phyloP scores from a whole-genome alignment of 2,888 invertebrate species.

The Euclidia mi region DNA sequence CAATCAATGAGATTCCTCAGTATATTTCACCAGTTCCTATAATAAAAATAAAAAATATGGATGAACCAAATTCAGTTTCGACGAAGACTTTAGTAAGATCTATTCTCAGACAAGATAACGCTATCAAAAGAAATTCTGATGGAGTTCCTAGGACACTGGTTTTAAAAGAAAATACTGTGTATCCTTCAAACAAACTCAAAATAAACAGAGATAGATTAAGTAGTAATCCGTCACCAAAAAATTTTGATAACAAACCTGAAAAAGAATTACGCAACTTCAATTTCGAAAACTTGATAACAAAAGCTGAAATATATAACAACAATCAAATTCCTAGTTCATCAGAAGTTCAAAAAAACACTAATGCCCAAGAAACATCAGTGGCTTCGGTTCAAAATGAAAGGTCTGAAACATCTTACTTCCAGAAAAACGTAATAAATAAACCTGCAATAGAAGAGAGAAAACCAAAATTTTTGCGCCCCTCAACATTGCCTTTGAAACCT shows the following conservation, averaged over 20 bases:
- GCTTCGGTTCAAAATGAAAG: constrained; percentile 74
- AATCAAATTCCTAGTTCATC: constrained; percentile 82
- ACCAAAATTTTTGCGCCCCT: constrained; percentile 94
- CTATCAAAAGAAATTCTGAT: constrained; percentile 76
- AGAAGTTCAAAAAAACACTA: constrained; percentile 81
- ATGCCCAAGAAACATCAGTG: constrained; percentile 68
- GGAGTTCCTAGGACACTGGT: constrained; percentile 73
- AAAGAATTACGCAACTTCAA: constrained; percentile 82
- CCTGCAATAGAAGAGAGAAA: constrained; percentile 79
- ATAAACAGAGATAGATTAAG: constrained; percentile 65
- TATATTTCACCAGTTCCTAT: constrained; percentile 71
- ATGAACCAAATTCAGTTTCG: constrained; percentile 67
- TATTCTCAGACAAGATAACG: constrained; percentile 68
- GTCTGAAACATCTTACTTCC: constrained; percentile 86
- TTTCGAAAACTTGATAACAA: constrained; percentile 88
- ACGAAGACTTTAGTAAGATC: constrained; percentile 60
- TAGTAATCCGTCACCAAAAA: constrained; percentile 59
- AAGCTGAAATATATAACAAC: constrained; percentile 86
- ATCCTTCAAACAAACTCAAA: constrained; percentile 67
- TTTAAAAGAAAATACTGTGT: constrained; percentile 76
- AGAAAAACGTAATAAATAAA: constrained; percentile 77
- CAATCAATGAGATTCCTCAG: constrained; percentile 63
- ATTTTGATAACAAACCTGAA: constrained; percentile 69
- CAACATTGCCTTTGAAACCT: constrained; percentile 95
- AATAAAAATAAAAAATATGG: constrained; percentile 81